These are phyloP conservation scores for Sternotherus odoratus DNA, from an alignment of 2,797 vertebrate species.

Conservation along the genomic window DNA sequence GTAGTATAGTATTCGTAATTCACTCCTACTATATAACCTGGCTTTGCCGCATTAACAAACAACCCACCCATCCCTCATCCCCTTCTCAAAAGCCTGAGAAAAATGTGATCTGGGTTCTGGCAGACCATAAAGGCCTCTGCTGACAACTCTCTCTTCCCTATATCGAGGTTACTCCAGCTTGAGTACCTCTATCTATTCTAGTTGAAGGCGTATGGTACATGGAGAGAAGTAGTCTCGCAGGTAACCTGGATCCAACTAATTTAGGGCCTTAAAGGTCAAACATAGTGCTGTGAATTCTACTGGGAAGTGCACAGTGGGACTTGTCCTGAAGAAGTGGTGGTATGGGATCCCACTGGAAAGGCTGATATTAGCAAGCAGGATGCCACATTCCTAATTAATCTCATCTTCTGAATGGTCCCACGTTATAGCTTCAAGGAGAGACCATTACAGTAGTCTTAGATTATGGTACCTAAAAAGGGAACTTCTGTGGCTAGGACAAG, in stretches of 20 bases:
- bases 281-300: background rate
- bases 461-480: background rate
- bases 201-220: background rate
- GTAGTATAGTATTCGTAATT: accelerated
- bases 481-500: background rate
- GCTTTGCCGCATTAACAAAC: background rate
- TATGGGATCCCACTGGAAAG: background rate
- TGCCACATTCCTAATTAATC: background rate
- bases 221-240: background rate
- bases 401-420: background rate
- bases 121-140: slow-evolving; percentile 55
- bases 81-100: background rate
- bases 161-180: background rate
- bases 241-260: background rate
- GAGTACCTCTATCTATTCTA: background rate
- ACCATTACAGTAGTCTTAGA: background rate
- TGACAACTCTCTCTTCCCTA: slow-evolving; percentile 14
- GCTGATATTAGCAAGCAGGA: background rate
- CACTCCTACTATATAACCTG: background rate
- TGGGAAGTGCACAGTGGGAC: background rate
- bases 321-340: background rate
- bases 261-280: background rate
- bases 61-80: background rate
- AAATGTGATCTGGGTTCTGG: background rate
- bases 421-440: background rate